A percentile compares a stretch with the other conserved stretches of the same genome.
Evolutionary conservation across 1,140 invertebrate genomes (phyloP).

Genomic region (Scylla paramamosain): DNA sequence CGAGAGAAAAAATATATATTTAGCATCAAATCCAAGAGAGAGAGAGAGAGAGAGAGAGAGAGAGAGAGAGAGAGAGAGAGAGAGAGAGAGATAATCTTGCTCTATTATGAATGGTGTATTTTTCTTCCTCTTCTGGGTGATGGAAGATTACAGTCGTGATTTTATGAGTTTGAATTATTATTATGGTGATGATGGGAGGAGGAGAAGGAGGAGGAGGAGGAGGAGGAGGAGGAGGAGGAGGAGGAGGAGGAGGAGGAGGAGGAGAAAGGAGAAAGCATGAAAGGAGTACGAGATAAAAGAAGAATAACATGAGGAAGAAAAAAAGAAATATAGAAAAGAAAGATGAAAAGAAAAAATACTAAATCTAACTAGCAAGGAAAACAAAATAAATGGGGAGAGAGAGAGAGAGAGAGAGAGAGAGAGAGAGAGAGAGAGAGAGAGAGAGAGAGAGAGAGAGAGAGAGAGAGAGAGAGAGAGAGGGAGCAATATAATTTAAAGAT

Average conservation of each 20-base stretch:
- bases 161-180: no score
- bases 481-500: background rate
- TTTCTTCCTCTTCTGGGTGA: background rate
- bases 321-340: no score
- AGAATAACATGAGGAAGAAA: no score
- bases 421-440: slow-evolving; percentile 2
- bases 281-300: background rate
- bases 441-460: slow-evolving; percentile 20
- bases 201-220: background rate
- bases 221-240: background rate
- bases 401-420: background rate
- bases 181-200: no score
- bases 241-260: background rate
- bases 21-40: background rate
- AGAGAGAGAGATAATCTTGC: slow-evolving; percentile 13
- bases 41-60: background rate
- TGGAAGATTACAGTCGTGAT: no score
- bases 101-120: no score
- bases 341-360: background rate
- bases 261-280: background rate
- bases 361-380: no score
- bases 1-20: no score
- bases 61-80: background rate
- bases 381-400: no score
- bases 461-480: slow-evolving; percentile 16